Evolutionary conservation across 2,113 vertebrate species (phyloP).

Genomic region (Onychostoma macrolepis): DNA sequence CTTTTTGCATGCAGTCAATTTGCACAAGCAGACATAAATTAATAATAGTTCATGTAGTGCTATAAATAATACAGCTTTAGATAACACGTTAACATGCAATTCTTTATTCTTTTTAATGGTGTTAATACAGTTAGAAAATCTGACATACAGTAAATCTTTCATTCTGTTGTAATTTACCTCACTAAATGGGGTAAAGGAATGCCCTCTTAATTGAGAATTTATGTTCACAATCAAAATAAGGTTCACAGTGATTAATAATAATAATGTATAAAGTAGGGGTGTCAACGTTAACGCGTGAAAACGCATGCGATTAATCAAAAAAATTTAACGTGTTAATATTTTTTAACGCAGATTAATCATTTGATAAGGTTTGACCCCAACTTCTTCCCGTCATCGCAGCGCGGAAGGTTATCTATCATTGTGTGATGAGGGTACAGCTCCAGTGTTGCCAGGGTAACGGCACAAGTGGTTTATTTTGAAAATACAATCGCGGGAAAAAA

Average conservation of each 20-base stretch:
- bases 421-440: too few species aligned
- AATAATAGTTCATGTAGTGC: neutral
- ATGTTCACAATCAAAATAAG: neutral
- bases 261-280: too few species aligned
- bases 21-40: neutral
- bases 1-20: neutral
- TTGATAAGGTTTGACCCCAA: too few species aligned
- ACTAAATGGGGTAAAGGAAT: neutral
- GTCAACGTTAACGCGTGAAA: too few species aligned
- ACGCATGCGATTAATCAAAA: too few species aligned
- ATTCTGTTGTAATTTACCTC: neutral
- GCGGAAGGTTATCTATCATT: too few species aligned
- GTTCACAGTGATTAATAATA: neutral
- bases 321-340: too few species aligned
- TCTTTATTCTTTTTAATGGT: neutral
- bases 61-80: neutral
- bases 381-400: too few species aligned
- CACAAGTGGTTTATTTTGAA: too few species aligned
- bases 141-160: neutral
- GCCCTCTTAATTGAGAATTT: neutral
- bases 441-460: too few species aligned
- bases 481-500: too few species aligned
- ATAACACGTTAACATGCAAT: neutral
- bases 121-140: neutral
- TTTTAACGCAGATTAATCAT: too few species aligned